Evolutionary conservation across 1,140 invertebrate species (phyloP).

Genomic region (Epicauta chinensis): DNA sequence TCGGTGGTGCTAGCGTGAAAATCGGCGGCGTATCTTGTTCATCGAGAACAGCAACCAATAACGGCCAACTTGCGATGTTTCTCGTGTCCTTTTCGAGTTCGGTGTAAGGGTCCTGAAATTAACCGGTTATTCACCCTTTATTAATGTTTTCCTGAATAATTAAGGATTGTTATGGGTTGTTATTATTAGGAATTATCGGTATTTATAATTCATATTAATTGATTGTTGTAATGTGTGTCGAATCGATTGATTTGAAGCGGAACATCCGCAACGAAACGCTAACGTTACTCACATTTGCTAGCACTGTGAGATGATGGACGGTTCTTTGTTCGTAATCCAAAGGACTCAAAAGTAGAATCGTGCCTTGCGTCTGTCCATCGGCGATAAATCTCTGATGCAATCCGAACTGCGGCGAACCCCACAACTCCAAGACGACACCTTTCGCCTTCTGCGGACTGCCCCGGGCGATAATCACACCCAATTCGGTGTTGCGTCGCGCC

Average conservation of each 20-base stretch:
- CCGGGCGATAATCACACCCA: constrained; percentile 71
- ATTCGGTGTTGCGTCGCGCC: constrained; percentile 68
- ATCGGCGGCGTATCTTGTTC: constrained; percentile 82
- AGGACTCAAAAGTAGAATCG: constrained; percentile 64
- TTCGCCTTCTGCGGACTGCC: constrained; percentile 71
- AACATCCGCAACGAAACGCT: no score
- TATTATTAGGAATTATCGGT: no score
- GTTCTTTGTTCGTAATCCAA: constrained; percentile 81
- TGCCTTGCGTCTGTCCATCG: constrained; percentile 64
- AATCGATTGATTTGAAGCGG: no score
- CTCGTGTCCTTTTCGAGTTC: constrained; percentile 71
- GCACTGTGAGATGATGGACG: constrained; percentile 73
- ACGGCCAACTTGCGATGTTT: constrained; percentile 74
- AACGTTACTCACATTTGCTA: constrained; percentile 65
- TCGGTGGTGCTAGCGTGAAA: constrained; percentile 72
- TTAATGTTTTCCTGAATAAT: no score
- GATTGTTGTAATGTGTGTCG: no score
- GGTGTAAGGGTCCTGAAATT: constrained; percentile 71
- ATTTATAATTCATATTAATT: no score
- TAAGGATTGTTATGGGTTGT: no score
- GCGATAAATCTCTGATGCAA: constrained; percentile 69
- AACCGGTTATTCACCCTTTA: no score
- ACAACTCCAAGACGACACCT: constrained; percentile 70
- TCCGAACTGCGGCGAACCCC: constrained; percentile 66
- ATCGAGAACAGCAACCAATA: constrained; percentile 76